Percentiles rank a stretch among this genome's conserved stretches.
phyloP scores from a whole-genome alignment of 2,113 vertebrate genomes.

The Tichodroma muraria region DNA sequence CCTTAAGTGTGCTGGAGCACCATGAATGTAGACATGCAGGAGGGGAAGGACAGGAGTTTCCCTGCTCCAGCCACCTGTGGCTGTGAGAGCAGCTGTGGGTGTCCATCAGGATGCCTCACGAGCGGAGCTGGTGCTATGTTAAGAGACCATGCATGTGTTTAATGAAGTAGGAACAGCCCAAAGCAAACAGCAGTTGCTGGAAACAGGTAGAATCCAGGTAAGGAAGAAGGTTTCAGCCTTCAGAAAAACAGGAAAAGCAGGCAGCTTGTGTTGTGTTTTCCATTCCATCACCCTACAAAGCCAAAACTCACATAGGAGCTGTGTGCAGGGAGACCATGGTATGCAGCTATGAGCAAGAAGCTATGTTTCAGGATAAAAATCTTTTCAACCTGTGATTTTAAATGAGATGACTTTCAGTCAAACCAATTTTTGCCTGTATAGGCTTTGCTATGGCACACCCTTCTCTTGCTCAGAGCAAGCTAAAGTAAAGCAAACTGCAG shows the following conservation, averaged over 20 bases:
- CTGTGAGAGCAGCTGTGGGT: neutral
- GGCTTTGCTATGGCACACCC: neutral
- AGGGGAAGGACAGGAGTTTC: neutral
- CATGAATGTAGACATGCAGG: neutral
- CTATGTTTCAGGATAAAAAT: neutral
- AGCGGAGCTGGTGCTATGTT: neutral
- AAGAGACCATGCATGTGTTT: neutral
- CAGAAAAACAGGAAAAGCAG: neutral
- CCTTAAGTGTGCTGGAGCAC: neutral
- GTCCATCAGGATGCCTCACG: neutral
- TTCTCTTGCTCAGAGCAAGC: neutral
- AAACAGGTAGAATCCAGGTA: neutral
- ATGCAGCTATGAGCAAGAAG: neutral
- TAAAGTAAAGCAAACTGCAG: neutral
- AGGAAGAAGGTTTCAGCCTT: neutral
- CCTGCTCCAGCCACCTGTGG: neutral
- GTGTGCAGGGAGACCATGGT: neutral
- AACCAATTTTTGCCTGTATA: neutral
- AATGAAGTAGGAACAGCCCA: neutral
- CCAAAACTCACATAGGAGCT: neutral
- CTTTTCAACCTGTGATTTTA: neutral
- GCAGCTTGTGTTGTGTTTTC: neutral
- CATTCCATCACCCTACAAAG: fast-evolving
- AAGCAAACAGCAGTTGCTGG: neutral
- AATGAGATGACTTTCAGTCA: neutral